Conservation (phyloP, 2,888 invertebrate species). For the Sinhomidia bicolor region DNA sequence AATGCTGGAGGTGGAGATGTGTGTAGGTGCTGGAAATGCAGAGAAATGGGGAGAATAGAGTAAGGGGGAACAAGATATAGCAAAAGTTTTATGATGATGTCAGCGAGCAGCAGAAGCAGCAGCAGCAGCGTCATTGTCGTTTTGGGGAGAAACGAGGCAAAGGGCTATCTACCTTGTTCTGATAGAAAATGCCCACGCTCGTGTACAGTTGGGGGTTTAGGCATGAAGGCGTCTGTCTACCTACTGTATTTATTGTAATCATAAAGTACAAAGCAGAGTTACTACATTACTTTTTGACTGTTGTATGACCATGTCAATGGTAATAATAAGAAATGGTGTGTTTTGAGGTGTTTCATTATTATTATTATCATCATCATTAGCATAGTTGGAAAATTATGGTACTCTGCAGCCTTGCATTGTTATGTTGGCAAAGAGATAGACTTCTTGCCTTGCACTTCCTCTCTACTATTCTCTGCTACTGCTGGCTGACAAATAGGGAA, state of each 20-base stretch:
- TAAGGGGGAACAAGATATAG: background rate
- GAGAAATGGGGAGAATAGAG: background rate
- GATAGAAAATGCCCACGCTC: too few relatives aligned
- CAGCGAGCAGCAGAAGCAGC: too few relatives aligned
- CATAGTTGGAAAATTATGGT: too few relatives aligned
- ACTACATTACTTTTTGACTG: background rate
- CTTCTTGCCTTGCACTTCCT: too few relatives aligned
- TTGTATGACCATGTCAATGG: too few relatives aligned
- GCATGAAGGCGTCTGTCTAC: too few relatives aligned
- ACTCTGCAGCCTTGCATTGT: too few relatives aligned
- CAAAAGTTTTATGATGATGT: constrained; percentile 49
- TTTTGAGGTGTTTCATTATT: background rate
- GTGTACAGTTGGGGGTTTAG: background rate
- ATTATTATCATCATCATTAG: background rate
- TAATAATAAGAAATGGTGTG: constrained; percentile 2
- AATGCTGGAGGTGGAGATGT: background rate
- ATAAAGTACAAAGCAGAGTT: background rate
- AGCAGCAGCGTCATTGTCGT: background rate
- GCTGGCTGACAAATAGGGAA: background rate
- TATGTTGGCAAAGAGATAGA: too few relatives aligned
- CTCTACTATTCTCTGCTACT: too few relatives aligned
- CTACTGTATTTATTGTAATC: background rate
- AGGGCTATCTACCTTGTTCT: background rate
- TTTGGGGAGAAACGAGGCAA: background rate
- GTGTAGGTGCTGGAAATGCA: background rate